Evolutionary conservation across 2,797 vertebrate species (phyloP).

Genomic region (Sylvilagus floridanus): DNA sequence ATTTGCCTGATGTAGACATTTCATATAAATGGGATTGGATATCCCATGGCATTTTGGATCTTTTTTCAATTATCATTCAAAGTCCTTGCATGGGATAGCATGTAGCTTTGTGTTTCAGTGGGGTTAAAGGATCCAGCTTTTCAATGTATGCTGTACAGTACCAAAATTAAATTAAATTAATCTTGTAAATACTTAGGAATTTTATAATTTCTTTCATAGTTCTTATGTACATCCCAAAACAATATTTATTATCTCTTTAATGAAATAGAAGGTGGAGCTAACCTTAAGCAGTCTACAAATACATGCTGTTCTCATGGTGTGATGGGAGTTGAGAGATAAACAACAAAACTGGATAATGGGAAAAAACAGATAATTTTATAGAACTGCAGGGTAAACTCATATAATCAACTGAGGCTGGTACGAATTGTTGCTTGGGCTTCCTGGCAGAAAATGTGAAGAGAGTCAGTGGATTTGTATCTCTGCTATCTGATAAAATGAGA

Average conservation of each 20-base stretch:
- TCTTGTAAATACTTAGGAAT: neutral
- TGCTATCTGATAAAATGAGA: neutral
- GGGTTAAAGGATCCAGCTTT: neutral
- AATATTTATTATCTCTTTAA: constrained; percentile 24
- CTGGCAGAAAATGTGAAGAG: neutral
- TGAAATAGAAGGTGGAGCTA: neutral
- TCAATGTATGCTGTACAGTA: neutral
- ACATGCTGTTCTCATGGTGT: neutral
- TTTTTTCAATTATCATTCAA: neutral
- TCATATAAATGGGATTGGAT: neutral
- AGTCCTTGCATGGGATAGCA: neutral
- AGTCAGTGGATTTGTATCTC: neutral
- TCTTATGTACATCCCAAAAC: neutral
- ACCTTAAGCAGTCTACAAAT: neutral
- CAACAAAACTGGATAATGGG: neutral
- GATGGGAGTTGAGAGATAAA: neutral
- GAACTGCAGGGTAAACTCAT: neutral
- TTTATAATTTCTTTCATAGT: constrained; percentile 50
- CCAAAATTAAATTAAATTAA: neutral
- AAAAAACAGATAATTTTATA: neutral
- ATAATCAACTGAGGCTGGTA: neutral
- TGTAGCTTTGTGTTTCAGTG: neutral
- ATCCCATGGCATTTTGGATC: neutral
- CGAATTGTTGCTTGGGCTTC: neutral
- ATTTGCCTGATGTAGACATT: neutral